Evolutionary conservation across 2,113 vertebrate genomes (phyloP), one percentile per base, ranked within the genome.

Genomic region (Brachyhypopomus occidentalis): DNA sequence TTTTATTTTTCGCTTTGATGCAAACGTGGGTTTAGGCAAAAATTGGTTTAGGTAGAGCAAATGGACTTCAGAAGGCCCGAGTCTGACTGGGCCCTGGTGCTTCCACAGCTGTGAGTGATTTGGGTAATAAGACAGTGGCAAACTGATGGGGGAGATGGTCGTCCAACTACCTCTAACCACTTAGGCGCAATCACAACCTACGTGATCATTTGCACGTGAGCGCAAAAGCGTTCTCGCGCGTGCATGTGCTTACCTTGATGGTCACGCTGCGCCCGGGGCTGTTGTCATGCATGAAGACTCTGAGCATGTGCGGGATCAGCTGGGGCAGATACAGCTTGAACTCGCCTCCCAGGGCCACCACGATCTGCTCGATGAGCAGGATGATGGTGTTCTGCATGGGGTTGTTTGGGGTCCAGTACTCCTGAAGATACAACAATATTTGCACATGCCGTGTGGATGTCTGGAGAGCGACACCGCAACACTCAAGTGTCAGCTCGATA

Each of bases 301-400:
- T 95, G 23, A 99, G 86, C 97, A 99, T 98, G 89, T 99, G 98
- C 1, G 98, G 98, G 84, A 99, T 98, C 45, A 99, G 96, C 90
- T 99, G 97, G 5, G 98, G 97, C 83, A 99, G 92, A 81, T 99
- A 99, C 9, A 99, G 96, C 64, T 99, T 99, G 91, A 99, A 99
- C 87, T 99, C 98, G 0, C 98, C 97, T 0, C 98, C 98, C 0
- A 99, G 92, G 2, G 98, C 97, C 38, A 99, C 96, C 82, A 99
- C 98, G 0, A 99, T 99, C 80, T 99, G 98, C 90, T 99, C 98
- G 0, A 99, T 97, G 45, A 99, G 94, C 2, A 99, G 94, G 86
- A 99, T 99, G 84, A 99, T 98, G 0, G 98, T 99, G 92, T 97
- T 98, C 93, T 99, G 98, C 88, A 99, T 99, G 3, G 97, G 97